Conservation (phyloP, 2,888 invertebrate genomes). For the Teleiodes luculella region DNA sequence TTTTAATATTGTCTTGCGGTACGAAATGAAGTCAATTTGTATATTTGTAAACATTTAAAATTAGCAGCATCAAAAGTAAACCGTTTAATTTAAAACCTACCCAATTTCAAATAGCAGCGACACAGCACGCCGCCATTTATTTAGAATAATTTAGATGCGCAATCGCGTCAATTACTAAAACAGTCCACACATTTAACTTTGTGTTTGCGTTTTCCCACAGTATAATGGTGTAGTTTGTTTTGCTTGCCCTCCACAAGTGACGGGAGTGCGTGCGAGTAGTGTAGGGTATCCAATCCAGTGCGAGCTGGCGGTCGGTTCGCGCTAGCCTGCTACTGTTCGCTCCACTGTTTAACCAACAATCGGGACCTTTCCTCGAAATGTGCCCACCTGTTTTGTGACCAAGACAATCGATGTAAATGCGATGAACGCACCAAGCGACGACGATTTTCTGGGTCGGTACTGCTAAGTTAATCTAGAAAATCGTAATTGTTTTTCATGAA, state of each 20-base stretch:
- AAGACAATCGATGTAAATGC: slow-evolving; percentile 39
- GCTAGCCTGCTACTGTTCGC: slow-evolving; percentile 45
- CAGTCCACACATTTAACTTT: slow-evolving; percentile 47
- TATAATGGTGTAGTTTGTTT: slow-evolving; percentile 68
- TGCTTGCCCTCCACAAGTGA: slow-evolving; percentile 50
- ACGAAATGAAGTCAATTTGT: too few species aligned
- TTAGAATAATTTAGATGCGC: background rate
- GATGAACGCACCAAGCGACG: slow-evolving; percentile 54
- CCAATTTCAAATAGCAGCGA: background rate
- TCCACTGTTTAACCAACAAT: slow-evolving; percentile 39
- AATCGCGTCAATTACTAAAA: slow-evolving; percentile 28
- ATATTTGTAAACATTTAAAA: too few species aligned
- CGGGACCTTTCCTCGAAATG: slow-evolving; percentile 30
- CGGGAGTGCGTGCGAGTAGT: slow-evolving; percentile 39
- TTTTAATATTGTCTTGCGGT: too few species aligned
- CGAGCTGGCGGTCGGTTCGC: slow-evolving; percentile 47
- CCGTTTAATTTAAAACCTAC: too few species aligned
- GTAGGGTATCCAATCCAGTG: slow-evolving; percentile 50
- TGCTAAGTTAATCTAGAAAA: slow-evolving; percentile 15
- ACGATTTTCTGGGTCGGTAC: slow-evolving; percentile 55
- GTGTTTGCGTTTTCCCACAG: slow-evolving; percentile 67
- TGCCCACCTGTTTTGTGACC: slow-evolving; percentile 34
- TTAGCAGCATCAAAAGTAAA: too few species aligned
- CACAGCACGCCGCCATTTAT: background rate
- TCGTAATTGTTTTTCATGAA: slow-evolving; percentile 36